Conservation (phyloP, 2,113 vertebrate species). For the Anser cygnoides region DNA sequence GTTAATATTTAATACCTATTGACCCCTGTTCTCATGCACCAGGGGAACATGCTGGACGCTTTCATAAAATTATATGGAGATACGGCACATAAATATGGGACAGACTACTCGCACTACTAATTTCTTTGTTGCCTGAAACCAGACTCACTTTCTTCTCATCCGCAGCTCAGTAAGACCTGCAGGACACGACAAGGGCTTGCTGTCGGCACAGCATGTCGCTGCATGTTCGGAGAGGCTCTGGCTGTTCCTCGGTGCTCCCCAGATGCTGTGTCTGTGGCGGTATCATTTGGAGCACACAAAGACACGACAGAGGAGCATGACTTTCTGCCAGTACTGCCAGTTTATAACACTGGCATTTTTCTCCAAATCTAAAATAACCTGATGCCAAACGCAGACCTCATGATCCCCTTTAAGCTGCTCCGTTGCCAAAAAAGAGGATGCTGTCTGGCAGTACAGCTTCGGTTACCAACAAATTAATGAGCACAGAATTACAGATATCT, state of each 20-base stretch:
- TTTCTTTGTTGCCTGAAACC: background rate
- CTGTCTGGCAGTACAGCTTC: background rate
- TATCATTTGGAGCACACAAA: background rate
- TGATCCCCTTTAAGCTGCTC: background rate
- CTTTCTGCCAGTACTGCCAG: background rate
- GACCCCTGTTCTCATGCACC: background rate
- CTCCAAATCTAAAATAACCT: background rate
- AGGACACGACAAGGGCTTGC: background rate
- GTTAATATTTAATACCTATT: conserved; percentile 47
- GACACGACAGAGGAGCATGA: background rate
- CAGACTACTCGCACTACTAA: background rate
- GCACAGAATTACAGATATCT: background rate
- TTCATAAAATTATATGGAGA: background rate
- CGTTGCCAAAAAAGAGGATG: background rate
- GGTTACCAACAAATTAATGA: background rate
- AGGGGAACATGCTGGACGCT: background rate
- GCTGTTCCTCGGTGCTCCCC: background rate
- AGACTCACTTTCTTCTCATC: background rate
- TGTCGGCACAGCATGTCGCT: background rate
- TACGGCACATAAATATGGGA: background rate
- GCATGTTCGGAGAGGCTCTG: background rate
- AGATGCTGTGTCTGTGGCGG: background rate
- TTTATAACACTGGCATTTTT: background rate
- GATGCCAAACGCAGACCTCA: accelerated
- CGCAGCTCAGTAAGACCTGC: background rate